A percentile compares a stretch with the other conserved stretches of the same genome.
Evolutionary conservation across 2,797 vertebrate genomes (phyloP).

Genomic region (Neoniphon sammara): DNA sequence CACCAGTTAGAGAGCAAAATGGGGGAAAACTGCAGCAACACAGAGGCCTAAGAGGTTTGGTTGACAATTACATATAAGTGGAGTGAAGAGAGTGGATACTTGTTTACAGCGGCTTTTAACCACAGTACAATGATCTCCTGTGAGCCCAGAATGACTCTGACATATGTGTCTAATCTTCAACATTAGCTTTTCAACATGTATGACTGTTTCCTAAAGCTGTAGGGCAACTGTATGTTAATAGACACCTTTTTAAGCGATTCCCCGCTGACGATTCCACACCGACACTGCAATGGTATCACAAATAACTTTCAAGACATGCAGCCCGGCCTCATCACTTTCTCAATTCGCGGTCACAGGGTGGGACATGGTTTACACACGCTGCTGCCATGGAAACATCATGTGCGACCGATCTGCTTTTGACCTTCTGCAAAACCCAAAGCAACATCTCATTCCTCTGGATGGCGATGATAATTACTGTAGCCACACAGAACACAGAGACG

Average conservation of each 20-base stretch:
- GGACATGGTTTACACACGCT: slow-evolving; percentile 2
- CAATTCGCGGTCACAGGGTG: slow-evolving; percentile 4
- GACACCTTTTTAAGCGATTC: background rate
- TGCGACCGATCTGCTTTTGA: slow-evolving; percentile 30
- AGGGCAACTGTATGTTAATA: background rate
- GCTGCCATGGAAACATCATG: slow-evolving; percentile 44
- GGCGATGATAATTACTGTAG: slow-evolving; percentile 48
- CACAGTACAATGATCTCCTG: background rate
- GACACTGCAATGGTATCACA: background rate
- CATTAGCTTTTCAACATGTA: slow-evolving; percentile 20
- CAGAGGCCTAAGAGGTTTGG: too few species aligned
- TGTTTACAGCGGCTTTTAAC: background rate
- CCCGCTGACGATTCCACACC: background rate
- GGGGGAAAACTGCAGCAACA: too few species aligned
- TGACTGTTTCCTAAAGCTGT: background rate
- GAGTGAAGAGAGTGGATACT: too few species aligned
- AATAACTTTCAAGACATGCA: slow-evolving; percentile 24
- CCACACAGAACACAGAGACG: slow-evolving; percentile 17
- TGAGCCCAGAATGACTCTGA: background rate
- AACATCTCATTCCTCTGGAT: slow-evolving; percentile 35
- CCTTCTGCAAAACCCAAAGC: slow-evolving; percentile 31
- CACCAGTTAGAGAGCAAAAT: too few species aligned
- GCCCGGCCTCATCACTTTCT: background rate
- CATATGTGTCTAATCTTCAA: slow-evolving; percentile 5
- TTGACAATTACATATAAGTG: too few species aligned